Base-by-base conservation (phyloP, 2,888 invertebrate genomes). In the Napeogenes inachia region DNA sequence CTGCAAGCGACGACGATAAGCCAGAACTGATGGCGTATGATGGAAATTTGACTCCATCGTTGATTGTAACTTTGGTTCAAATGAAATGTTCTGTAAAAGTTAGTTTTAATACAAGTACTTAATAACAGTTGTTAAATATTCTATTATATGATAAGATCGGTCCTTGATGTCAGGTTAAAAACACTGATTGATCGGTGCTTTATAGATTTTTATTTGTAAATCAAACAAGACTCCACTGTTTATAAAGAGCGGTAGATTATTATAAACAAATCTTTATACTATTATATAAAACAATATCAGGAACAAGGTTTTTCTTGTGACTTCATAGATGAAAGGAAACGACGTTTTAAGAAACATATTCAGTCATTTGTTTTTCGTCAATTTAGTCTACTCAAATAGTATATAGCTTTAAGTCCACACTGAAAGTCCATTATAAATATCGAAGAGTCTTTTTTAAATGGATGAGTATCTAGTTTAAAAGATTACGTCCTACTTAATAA, bases 141-240 rank as follows among this genome's bases (percentile, higher is more conserved):
- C 82, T 73, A 84, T 84, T 83, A 78, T 46, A 57, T 66, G 89
- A 88, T 89, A 88, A 70, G 68, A 87, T 87, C 87, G 68, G 71
- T 69, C 72, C 74, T 78, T 76, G 74, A 79, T 76, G 73, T 69
- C 73, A 71, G 72, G 79, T 81, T 85, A 87, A 87, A 82, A 76
- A 74, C 73, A 67, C 72, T 87, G 88, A 88, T 89, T 85, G 80
- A 88, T 88, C 75, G 80, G 60, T 70, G 75, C 72, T 75, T 77
- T 76, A 56, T 77, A 59, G 45, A 61, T 68, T 72, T 71, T 70
- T 69, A 71, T 72, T 70, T 67, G 59, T 61, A 65, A 65, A 70
- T 54, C 63, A 62, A 69, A 66, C 56, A 59, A 47, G 8, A 54
- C 47, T 57, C 54, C 54, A 50, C 56, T 61, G 54, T 59, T 53